Conservation (phyloP, 2,888 invertebrate species). For the Fabriciana adippe region DNA sequence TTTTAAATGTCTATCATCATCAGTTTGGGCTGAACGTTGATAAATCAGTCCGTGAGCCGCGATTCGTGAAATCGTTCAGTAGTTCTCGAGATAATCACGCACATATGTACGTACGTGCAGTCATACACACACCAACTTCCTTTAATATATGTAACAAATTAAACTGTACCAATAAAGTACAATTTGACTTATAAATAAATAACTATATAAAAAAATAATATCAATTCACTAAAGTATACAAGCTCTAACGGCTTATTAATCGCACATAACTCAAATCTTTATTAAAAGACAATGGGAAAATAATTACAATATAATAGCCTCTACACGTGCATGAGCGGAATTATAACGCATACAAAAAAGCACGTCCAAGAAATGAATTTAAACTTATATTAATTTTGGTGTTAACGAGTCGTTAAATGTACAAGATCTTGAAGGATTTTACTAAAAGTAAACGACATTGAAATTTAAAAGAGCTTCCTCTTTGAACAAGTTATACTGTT, state of each 20-base stretch:
- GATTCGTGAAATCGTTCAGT: no score
- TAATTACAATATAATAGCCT: conserved; percentile 3
- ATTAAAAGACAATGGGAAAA: conserved; percentile 6
- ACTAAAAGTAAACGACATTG: conserved; percentile 18
- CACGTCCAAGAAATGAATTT: background rate
- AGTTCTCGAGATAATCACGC: no score
- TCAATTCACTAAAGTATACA: background rate
- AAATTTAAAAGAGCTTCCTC: conserved; percentile 15
- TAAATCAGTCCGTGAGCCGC: no score
- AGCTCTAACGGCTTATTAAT: conserved; percentile 16
- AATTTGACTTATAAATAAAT: no score
- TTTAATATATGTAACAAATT: no score
- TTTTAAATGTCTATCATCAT: no score
- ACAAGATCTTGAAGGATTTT: conserved; percentile 13
- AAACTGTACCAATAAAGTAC: no score
- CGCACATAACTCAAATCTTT: conserved; percentile 6
- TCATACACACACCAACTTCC: no score
- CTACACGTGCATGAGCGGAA: background rate
- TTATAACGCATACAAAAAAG: background rate
- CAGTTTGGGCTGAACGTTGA: no score
- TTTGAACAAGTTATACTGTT: background rate
- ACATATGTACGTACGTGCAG: no score
- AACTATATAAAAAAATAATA: no score
- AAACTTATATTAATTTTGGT: background rate
- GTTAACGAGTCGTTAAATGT: background rate